Percentiles rank a stretch among this genome's conserved stretches.
These are phyloP conservation scores for Oreochromis aureus DNA, from an alignment of 2,113 vertebrate genomes.

Conservation along the genomic window DNA sequence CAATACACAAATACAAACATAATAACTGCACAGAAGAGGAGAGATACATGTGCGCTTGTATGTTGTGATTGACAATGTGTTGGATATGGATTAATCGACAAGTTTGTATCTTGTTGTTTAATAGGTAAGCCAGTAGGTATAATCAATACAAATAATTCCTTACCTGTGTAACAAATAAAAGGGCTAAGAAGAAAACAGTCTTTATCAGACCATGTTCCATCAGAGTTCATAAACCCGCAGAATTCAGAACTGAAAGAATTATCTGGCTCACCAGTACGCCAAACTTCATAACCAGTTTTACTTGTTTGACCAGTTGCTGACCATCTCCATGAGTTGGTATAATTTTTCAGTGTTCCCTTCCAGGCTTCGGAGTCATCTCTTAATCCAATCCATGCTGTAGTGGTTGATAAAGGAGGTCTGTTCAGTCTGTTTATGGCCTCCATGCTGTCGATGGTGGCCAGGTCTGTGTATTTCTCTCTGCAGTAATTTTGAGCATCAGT, in stretches of 20 bases:
- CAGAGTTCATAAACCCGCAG: not conserved
- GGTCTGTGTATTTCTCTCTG: not conserved
- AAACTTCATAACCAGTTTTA: not conserved
- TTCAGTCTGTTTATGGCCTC: not conserved
- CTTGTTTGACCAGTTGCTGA: not conserved
- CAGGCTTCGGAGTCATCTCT: not conserved
- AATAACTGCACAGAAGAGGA: not conserved
- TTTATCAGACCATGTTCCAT: accelerated
- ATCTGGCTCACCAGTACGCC: not conserved
- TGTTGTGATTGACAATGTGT: not conserved
- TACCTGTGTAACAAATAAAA: not conserved
- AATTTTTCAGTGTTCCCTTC: not conserved
- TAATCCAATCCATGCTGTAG: not conserved
- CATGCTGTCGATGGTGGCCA: not conserved
- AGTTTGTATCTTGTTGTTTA: not conserved
- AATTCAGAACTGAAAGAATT: too few species aligned
- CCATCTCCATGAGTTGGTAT: constrained; percentile 10
- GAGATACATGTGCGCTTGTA: not conserved
- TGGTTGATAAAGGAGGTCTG: not conserved
- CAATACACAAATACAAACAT: not conserved
- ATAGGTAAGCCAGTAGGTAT: not conserved
- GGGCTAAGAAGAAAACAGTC: accelerated
- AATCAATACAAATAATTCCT: not conserved
- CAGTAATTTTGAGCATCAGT: not conserved
- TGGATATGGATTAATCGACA: not conserved